These are phyloP conservation scores for Pontoporia blainvillei DNA, from an alignment of 2,113 vertebrate species.

Conservation along the genomic window DNA sequence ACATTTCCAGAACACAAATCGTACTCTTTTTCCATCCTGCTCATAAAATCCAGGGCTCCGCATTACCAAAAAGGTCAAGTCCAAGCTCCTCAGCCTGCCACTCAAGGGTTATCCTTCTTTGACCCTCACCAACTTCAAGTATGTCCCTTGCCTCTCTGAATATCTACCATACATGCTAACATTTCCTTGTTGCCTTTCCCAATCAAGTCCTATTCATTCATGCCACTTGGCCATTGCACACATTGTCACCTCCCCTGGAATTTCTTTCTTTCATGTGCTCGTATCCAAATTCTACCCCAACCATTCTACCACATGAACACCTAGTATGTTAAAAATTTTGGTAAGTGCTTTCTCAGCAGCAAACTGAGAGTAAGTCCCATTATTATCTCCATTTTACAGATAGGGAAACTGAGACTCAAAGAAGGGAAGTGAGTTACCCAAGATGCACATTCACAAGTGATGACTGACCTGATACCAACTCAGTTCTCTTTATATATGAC, in stretches of 20 bases:
- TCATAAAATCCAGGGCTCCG: neutral
- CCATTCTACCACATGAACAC: neutral
- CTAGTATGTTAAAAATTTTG: neutral
- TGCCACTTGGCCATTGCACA: neutral
- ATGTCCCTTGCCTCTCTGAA: neutral
- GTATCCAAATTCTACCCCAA: neutral
- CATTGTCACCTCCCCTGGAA: neutral
- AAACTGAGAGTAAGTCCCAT: neutral
- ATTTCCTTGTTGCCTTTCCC: neutral
- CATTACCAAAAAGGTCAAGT: neutral
- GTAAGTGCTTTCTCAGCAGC: neutral
- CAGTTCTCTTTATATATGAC: neutral
- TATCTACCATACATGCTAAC: no score
- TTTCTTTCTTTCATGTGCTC: neutral
- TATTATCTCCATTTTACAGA: neutral
- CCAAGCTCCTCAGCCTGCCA: neutral
- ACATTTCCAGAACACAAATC: neutral
- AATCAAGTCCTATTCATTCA: neutral
- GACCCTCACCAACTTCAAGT: neutral
- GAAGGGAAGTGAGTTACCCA: neutral
- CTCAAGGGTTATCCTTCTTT: neutral
- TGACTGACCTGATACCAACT: neutral
- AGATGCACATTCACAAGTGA: neutral
- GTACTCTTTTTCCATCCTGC: neutral
- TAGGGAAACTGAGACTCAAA: neutral